Conservation (phyloP, 2,797 vertebrate genomes). For the Danio albolineatus region DNA sequence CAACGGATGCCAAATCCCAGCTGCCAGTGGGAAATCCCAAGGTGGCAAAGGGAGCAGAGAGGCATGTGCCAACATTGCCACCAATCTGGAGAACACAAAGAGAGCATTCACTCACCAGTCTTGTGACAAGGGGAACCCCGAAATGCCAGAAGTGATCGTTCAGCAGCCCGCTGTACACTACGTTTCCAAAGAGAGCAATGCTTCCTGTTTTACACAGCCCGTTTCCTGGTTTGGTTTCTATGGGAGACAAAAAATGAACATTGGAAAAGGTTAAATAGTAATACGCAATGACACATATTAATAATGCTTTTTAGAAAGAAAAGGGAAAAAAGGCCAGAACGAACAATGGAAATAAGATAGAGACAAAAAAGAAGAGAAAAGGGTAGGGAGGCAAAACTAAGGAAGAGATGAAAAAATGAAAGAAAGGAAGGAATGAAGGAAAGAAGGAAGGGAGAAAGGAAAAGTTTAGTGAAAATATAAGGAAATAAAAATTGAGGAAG, state of each 20-base stretch:
- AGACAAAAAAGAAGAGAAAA: background rate
- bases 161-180: slow-evolving; percentile 77
- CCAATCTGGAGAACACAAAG: background rate
- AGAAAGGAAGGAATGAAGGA: background rate
- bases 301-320: too few species aligned
- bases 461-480: background rate
- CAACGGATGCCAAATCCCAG: slow-evolving; percentile 22
- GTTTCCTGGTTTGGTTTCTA: slow-evolving; percentile 80
- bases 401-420: background rate
- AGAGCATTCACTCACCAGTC: slow-evolving; percentile 73
- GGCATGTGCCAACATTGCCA: slow-evolving; percentile 12
- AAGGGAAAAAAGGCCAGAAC: too few species aligned
- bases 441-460: background rate
- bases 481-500: background rate
- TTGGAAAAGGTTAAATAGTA: background rate
- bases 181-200: slow-evolving; percentile 80
- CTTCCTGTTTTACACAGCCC: slow-evolving; percentile 78
- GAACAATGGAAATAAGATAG: too few species aligned
- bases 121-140: slow-evolving; percentile 77
- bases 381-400: background rate
- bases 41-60: slow-evolving; percentile 17
- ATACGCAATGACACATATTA: background rate
- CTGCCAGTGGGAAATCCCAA: background rate
- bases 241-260: slow-evolving; percentile 29
- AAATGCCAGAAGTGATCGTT: slow-evolving; percentile 80